A percentile compares a stretch with the other conserved stretches of the same genome.
These are phyloP conservation scores for Agriopis leucophaearia DNA, from an alignment of 2,888 invertebrate genomes.

Conservation along the genomic window DNA sequence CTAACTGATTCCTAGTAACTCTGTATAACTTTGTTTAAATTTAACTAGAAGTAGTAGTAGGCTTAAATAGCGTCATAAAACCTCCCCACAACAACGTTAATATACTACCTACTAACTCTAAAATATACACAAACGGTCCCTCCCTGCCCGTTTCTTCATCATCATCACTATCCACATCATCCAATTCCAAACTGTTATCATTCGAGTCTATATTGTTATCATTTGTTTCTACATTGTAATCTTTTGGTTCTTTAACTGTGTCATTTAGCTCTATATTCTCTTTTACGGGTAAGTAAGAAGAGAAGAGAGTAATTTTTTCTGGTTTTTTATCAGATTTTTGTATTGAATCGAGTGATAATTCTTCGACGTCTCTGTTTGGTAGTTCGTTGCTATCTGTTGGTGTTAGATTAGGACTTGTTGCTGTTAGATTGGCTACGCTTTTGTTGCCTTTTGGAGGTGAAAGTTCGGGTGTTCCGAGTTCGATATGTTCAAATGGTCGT, in stretches of 20 bases:
- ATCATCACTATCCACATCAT: slow-evolving; percentile 37
- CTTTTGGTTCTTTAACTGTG: background rate
- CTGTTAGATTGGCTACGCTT: background rate
- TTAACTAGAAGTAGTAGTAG: slow-evolving; percentile 32
- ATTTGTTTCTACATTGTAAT: slow-evolving; percentile 14
- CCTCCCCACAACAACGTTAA: slow-evolving; percentile 72
- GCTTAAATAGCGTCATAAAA: slow-evolving; percentile 61
- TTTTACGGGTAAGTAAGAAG: slow-evolving; percentile 63
- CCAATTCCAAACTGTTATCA: slow-evolving; percentile 37
- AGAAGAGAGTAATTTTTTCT: slow-evolving; percentile 71
- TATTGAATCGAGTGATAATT: slow-evolving; percentile 65
- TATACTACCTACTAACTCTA: slow-evolving; percentile 72
- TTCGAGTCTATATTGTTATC: slow-evolving; percentile 20
- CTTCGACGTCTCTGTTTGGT: slow-evolving; percentile 68
- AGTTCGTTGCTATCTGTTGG: slow-evolving; percentile 58
- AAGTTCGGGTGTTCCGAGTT: slow-evolving; percentile 25
- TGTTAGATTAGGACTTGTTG: slow-evolving; percentile 20
- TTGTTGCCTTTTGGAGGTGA: slow-evolving; percentile 12
- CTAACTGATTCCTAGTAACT: too few relatives aligned
- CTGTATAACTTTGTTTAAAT: background rate
- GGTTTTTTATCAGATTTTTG: slow-evolving; percentile 70
- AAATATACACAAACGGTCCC: slow-evolving; percentile 61
- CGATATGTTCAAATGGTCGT: slow-evolving; percentile 45
- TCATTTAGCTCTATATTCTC: slow-evolving; percentile 17
- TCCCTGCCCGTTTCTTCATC: slow-evolving; percentile 46